Evolutionary conservation across 2,113 vertebrate genomes (phyloP).

Genomic region (Melanerpes aurifrons): DNA sequence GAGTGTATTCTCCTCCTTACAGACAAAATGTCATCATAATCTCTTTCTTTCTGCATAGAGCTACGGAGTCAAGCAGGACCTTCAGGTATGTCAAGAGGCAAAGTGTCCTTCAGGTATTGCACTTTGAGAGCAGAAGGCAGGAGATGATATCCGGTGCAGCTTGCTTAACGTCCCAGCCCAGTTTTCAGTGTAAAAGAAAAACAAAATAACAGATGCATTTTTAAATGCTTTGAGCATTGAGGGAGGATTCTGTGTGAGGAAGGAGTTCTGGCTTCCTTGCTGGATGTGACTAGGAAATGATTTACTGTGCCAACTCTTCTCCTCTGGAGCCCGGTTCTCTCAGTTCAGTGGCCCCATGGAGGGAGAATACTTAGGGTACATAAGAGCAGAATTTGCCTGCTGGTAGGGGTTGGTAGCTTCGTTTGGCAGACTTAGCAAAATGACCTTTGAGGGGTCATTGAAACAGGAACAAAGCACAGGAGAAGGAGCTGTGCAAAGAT

Average conservation of each 20-base stretch:
- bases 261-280: background rate
- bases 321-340: background rate
- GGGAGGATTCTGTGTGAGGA: background rate
- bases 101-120: background rate
- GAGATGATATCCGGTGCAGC: background rate
- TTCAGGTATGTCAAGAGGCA: background rate
- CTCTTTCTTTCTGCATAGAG: background rate
- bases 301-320: background rate
- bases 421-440: background rate
- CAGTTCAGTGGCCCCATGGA: rapidly evolving
- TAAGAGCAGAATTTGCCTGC: background rate
- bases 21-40: background rate
- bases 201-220: background rate
- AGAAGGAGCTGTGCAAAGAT: background rate
- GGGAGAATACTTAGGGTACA: background rate
- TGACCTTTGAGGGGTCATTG: background rate
- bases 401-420: background rate
- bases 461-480: rapidly evolving
- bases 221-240: background rate
- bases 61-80: rapidly evolving
- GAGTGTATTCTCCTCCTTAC: background rate
- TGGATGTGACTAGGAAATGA: background rate
- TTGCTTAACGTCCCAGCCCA: background rate
- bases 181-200: background rate
- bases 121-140: background rate